Evolutionary conservation across 2,797 vertebrate genomes (phyloP).

Genomic region (Oreochromis mossambicus): DNA sequence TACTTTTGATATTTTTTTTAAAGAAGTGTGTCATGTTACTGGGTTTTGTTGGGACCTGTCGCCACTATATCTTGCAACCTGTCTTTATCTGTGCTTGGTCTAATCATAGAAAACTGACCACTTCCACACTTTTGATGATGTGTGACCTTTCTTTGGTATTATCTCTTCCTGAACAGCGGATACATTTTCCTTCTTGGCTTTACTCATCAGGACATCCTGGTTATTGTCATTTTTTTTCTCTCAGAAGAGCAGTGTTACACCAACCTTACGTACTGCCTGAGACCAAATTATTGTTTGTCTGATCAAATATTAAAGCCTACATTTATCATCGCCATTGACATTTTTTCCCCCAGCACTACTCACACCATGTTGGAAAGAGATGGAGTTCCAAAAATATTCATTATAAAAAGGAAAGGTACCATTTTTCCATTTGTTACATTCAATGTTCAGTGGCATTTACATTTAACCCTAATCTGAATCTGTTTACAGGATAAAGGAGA

Average conservation of each 20-base stretch:
- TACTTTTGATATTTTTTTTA: not conserved
- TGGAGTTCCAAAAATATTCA: not conserved
- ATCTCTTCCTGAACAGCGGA: not conserved
- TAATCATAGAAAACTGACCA: not conserved
- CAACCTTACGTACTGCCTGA: not conserved
- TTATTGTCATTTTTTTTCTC: not conserved
- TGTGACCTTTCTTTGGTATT: not conserved
- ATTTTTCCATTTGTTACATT: not conserved
- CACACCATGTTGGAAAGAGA: not conserved
- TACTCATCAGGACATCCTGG: not conserved
- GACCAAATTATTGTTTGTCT: not conserved
- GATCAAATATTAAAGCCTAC: not conserved
- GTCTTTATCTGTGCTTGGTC: not conserved
- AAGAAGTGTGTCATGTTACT: not conserved
- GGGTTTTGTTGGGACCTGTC: not conserved
- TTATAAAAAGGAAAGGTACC: not conserved
- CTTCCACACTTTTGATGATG: not conserved
- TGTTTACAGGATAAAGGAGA: not conserved
- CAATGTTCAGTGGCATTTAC: not conserved
- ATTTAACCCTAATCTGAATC: not conserved
- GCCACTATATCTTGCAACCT: not conserved
- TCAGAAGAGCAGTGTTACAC: not conserved
- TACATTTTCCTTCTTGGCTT: not conserved
- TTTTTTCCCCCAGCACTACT: not conserved
- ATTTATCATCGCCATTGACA: not conserved